A percentile compares a stretch with the other conserved stretches of the same genome.
Conservation (phyloP, 2,797 vertebrate genomes). For the Tangara arthus region DNA sequence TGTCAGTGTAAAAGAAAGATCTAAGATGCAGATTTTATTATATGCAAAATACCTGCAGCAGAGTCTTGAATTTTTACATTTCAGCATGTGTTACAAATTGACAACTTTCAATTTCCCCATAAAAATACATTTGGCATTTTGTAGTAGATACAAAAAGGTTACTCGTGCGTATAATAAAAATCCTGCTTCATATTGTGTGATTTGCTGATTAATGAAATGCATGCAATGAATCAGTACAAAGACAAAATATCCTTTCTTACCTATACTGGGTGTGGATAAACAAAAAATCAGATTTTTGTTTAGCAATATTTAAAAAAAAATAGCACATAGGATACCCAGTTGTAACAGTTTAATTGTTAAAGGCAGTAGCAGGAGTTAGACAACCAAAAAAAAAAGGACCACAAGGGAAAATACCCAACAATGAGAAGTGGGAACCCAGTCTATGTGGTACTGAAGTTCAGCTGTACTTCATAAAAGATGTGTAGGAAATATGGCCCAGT, state of each 20-base stretch:
- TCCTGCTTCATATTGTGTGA: neutral
- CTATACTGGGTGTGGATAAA: neutral
- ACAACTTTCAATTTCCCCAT: neutral
- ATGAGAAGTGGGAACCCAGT: neutral
- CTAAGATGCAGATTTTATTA: neutral
- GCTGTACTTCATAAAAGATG: neutral
- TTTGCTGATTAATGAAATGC: neutral
- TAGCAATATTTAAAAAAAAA: neutral
- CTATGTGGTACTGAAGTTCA: neutral
- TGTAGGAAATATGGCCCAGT: neutral
- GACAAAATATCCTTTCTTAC: neutral
- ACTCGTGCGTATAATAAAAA: neutral
- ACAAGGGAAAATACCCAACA: neutral
- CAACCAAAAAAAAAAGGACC: neutral
- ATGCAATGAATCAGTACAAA: neutral
- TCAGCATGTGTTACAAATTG: neutral
- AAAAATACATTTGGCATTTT: neutral
- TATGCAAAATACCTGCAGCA: neutral
- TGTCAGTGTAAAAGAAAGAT: neutral
- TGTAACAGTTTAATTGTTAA: neutral
- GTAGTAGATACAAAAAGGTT: neutral
- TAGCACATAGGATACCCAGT: neutral
- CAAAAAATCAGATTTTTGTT: neutral
- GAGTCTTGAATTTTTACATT: neutral
- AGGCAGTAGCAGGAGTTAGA: neutral